These are phyloP conservation scores for Trissonchulus sp. DNA, from an alignment of 2,888 invertebrate species.

Conservation along the genomic window DNA sequence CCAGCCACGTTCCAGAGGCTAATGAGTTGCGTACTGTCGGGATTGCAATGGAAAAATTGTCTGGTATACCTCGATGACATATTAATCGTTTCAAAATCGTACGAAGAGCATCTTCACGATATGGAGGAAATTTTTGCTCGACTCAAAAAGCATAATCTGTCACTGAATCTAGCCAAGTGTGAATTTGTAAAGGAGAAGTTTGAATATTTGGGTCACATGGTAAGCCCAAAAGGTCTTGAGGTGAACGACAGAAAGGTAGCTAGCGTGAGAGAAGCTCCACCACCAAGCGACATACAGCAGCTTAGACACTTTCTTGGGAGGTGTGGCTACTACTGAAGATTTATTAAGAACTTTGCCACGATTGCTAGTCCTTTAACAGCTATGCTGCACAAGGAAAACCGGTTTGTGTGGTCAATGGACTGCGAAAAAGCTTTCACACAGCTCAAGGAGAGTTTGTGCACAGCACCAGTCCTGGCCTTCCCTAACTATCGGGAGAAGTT, in stretches of 20 bases:
- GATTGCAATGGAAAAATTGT: too few species aligned
- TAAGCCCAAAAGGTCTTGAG: neutral
- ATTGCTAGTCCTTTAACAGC: neutral
- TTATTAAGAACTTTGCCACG: slow-evolving; percentile 5
- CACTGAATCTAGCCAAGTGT: neutral
- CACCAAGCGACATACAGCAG: too few species aligned
- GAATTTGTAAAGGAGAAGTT: neutral
- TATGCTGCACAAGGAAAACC: neutral
- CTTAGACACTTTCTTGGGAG: too few species aligned
- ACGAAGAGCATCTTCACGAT: neutral
- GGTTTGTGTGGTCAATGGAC: neutral
- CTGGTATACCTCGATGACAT: too few species aligned
- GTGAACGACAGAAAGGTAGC: neutral
- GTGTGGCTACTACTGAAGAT: neutral
- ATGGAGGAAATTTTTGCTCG: neutral
- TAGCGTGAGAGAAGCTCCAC: neutral
- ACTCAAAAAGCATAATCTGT: neutral
- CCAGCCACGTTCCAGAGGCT: slow-evolving; percentile 30
- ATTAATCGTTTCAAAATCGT: neutral
- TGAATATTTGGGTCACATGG: neutral
- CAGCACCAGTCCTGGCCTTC: neutral
- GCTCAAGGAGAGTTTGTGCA: neutral
- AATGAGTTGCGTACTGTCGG: neutral
- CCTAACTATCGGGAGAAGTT: neutral
- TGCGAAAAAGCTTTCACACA: neutral